Base-by-base conservation (phyloP, 2,888 invertebrate genomes). In the Lepidocyrtinus sp. region DNA sequence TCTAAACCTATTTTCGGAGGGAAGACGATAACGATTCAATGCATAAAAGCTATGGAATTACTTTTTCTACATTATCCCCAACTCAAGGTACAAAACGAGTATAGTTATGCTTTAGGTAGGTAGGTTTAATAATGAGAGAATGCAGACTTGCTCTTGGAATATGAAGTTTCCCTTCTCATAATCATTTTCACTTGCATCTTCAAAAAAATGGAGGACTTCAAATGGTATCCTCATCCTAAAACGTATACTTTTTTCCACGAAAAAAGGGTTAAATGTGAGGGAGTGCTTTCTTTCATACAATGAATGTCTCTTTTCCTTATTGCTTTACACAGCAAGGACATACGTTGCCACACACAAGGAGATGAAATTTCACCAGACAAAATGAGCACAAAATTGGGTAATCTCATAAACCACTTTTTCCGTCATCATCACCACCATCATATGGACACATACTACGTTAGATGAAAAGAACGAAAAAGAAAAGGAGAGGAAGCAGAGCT, bases 331-430 rank as follows among this genome's bases (percentile, higher is more conserved):
- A 17, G 50, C 50, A 50, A 50, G 50, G 50, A 2, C 50, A 12
- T 50, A 50, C 50, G 50, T 50, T 50, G 17, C n/a, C 15, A 12
- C 50, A n/a, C n/a, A 15, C 17, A 17, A 17, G 2, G 50, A 50
- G 50, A 50, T 50, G 50, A 17, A 50, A 50, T 50, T 50, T 17
- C 50, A 50, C 50, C 50, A 50, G 24, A 55, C 64, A 71, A 70
- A 75, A 69, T 67, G 67, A 62, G 64, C 69, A 50, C 69, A 50
- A 69, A 75, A 75, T 75, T 75, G 68, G 75, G 75, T 69, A 69
- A 75, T 75, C 63, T 62, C 50, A 75, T 75, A 75, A 75, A 75
- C 68, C 63, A 69, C 63, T 25, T 45, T 71, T 50, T 75, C 46
- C 69, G 46, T 69, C 62, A 61, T 70, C 59, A 21, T 25, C 22